Evolutionary conservation across 2,888 invertebrate species (phyloP).

Genomic region (Acanthosepion pharaonis): DNA sequence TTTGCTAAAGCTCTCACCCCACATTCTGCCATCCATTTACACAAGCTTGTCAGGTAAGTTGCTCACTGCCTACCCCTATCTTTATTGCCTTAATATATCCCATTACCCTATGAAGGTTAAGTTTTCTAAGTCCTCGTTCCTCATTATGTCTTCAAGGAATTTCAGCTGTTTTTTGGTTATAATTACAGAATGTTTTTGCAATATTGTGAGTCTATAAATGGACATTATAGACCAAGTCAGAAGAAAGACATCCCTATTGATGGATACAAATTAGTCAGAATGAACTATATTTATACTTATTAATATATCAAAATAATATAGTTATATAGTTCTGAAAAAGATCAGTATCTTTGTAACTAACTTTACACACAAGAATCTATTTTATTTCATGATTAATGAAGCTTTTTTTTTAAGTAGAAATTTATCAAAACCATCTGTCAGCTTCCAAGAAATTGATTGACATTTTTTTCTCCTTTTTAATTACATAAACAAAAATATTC

Average conservation of each 20-base stretch:
- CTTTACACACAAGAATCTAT: background rate
- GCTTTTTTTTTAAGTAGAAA: background rate
- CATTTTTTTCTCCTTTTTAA: background rate
- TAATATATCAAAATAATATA: background rate
- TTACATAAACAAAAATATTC: background rate
- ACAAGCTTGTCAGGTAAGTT: no score
- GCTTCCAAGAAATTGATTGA: background rate
- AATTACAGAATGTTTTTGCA: conserved; percentile 1
- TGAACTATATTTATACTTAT: background rate
- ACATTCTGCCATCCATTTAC: no score
- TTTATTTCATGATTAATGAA: background rate
- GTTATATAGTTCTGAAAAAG: background rate
- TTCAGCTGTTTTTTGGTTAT: no score
- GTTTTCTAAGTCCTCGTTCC: no score
- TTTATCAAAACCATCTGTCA: background rate
- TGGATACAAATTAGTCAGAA: background rate
- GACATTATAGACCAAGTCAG: background rate
- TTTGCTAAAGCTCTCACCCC: no score
- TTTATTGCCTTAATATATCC: no score
- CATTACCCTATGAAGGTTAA: no score
- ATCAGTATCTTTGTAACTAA: background rate
- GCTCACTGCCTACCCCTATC: no score
- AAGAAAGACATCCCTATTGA: background rate
- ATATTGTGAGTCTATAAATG: background rate
- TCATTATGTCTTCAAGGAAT: no score